Evolutionary conservation across 1,140 invertebrate genomes (phyloP), one percentile per base, ranked within the genome.

Genomic region (Brachionus koreanus): DNA sequence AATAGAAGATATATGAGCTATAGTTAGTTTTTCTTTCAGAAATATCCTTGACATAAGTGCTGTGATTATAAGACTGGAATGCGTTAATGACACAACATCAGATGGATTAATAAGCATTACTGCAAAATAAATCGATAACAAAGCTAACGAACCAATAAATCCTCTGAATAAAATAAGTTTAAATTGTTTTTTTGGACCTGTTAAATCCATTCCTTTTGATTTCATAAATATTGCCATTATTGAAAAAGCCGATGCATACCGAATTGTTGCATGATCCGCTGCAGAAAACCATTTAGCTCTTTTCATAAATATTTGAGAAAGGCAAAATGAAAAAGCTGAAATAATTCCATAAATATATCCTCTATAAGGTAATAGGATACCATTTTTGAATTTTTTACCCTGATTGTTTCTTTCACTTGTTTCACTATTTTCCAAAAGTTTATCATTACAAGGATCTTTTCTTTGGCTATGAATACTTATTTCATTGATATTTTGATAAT

Each of bases 101-200:
- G 76, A 57, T 61, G 76, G 76, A 42, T 37, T 65, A 16, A 79
- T 79, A 12, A 79, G 57, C 76, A 65, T 79, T 19, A 79, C 16
- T 25, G 76, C 52, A 79, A 79, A 79, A 33, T 79, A 79, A 61
- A 79, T 79, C 10, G 76, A 61, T 16, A 79, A 37, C 9, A 79
- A 23, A 25, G 49, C 43, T 7, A 42, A 37, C 29, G 76, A 79
- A 13, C 76, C 76, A 37, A 79, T 19, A 37, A 79, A 29, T 7
- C 76, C 76, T 3, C 76, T 23, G 35, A 79, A 12, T 61, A 65
- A 6, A 43, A 79, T 57, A 10, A 79, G 5, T 35, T 57, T 61
- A 33, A 61, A 42, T 65, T 79, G 49, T 39, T 65, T 39, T 35
- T 79, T 79, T 25, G 76, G 76, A 7, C 49, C 61, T 19, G 39